Evolutionary conservation across 2,888 invertebrate species (phyloP).

Genomic region (Laothoe populi): DNA sequence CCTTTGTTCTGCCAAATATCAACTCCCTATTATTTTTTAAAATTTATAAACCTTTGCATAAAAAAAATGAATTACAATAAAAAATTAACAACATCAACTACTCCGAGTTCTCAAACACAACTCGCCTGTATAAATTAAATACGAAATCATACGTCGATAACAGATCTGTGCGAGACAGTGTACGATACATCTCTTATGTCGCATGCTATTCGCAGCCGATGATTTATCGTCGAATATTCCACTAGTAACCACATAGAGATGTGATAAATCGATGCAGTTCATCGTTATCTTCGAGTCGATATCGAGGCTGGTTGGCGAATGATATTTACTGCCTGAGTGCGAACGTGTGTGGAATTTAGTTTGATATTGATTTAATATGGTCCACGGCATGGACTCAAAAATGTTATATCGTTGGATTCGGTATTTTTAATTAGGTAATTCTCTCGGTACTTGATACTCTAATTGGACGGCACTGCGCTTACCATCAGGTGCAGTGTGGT

Average conservation of each 20-base stretch:
- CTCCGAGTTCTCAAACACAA: conserved; percentile 2
- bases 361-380: not conserved
- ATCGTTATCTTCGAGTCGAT: conserved; percentile 20
- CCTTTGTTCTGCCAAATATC: no score
- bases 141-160: conserved; percentile 26
- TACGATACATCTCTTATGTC: conserved; percentile 23
- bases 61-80: not conserved
- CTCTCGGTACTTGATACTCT: no score
- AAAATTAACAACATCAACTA: not conserved
- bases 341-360: not conserved
- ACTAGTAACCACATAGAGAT: conserved; percentile 29
- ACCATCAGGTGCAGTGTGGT: no score
- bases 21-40: no score
- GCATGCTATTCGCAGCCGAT: conserved; percentile 29
- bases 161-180: conserved; percentile 21
- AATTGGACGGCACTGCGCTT: no score
- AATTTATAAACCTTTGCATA: not conserved
- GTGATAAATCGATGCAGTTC: conserved; percentile 22
- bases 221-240: conserved; percentile 32
- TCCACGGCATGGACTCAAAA: not conserved
- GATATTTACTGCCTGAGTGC: conserved; percentile 15
- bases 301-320: conserved; percentile 14
- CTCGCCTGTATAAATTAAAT: conserved; percentile 14
- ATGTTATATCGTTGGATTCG: not conserved
- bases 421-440: not conserved